These are phyloP conservation scores for Drosophila recens DNA, from an alignment of 2,888 invertebrate species.

Conservation along the genomic window DNA sequence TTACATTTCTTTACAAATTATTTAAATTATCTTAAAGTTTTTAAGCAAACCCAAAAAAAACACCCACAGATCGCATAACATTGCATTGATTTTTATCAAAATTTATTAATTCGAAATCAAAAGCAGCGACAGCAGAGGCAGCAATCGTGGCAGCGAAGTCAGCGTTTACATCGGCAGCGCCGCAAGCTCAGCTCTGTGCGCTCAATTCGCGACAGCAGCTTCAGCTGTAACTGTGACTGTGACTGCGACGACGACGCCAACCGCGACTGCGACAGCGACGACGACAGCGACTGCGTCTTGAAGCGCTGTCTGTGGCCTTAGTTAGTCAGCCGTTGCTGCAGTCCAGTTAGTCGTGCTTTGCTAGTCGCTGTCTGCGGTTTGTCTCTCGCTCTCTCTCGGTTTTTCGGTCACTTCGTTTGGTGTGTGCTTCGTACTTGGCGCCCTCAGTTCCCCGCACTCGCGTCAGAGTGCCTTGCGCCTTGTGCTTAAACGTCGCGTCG, in stretches of 20 bases:
- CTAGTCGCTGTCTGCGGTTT: constrained; percentile 74
- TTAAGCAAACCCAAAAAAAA: constrained; percentile 31
- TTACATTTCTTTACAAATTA: constrained; percentile 41
- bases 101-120: constrained; percentile 67
- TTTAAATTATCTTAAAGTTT: constrained; percentile 36
- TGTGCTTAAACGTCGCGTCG: constrained; percentile 24
- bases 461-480: constrained; percentile 4
- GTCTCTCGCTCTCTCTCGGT: constrained; percentile 43
- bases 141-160: not conserved
- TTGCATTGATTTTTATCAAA: constrained; percentile 64
- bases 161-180: constrained; percentile 14
- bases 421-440: constrained; percentile 3
- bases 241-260: constrained; percentile 9
- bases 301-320: constrained; percentile 58
- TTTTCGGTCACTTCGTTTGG: constrained; percentile 14
- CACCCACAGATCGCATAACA: constrained; percentile 32
- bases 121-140: constrained; percentile 9
- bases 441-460: not conserved
- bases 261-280: not conserved
- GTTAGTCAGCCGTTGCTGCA: constrained; percentile 72
- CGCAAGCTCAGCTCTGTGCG: constrained; percentile 35
- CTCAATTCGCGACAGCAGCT: constrained; percentile 40
- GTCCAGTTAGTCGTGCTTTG: constrained; percentile 77
- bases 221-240: constrained; percentile 15
- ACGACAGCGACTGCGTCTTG: constrained; percentile 29